Percentiles rank a stretch among this genome's conserved stretches.
Conservation (phyloP, 2,888 invertebrate species). For the Hymenopus coronatus region DNA sequence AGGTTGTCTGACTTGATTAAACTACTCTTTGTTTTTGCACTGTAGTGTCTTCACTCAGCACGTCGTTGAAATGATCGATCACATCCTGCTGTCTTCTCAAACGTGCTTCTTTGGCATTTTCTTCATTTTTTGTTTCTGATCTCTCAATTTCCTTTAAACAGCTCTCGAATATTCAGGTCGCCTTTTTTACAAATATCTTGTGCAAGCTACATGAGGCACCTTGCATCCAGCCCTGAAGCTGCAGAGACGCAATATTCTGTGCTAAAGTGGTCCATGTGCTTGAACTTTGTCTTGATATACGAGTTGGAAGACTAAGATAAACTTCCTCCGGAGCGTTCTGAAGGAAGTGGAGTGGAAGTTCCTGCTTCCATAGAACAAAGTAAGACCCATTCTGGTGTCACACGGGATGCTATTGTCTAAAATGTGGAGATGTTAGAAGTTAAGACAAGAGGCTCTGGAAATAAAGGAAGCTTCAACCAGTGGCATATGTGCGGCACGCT, state of each 20-base stretch:
- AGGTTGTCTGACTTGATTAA: too few relatives aligned
- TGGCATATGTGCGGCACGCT: too few relatives aligned
- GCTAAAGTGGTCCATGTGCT: background rate
- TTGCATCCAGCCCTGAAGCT: background rate
- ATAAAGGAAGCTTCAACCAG: too few relatives aligned
- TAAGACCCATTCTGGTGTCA: too few relatives aligned
- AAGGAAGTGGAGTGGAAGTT: too few relatives aligned
- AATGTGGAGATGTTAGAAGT: too few relatives aligned
- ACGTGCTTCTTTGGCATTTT: background rate
- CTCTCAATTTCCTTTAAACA: background rate
- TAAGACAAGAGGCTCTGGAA: too few relatives aligned
- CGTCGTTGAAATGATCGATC: background rate
- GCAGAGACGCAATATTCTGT: background rate
- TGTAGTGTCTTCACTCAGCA: background rate
- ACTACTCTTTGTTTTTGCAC: background rate
- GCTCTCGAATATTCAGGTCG: background rate
- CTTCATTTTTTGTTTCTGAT: background rate
- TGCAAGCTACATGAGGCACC: background rate
- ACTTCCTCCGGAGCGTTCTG: too few relatives aligned
- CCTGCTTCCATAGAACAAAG: too few relatives aligned
- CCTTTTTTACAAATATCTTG: background rate
- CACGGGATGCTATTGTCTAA: too few relatives aligned
- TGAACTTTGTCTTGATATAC: too few relatives aligned
- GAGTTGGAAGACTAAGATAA: too few relatives aligned
- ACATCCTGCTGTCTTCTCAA: background rate